These are phyloP conservation scores for Characodon lateralis DNA, from an alignment of 2,797 vertebrate species.

Conservation along the genomic window DNA sequence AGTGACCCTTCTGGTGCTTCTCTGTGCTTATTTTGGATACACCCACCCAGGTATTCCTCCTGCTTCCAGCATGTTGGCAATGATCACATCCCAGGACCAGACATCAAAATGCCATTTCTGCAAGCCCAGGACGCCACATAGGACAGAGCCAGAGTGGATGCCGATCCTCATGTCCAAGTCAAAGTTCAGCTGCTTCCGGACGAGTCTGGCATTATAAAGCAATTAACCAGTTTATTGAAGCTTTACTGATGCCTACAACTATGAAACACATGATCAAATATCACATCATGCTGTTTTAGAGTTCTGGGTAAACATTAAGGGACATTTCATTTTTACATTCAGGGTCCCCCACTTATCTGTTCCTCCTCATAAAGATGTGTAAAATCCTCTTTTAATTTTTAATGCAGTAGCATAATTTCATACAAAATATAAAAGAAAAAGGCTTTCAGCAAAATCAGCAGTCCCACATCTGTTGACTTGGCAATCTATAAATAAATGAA, in stretches of 20 bases:
- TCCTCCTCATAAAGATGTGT: not conserved
- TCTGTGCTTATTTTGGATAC: not conserved
- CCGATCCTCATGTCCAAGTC: conserved; percentile 98
- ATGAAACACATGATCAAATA: not conserved
- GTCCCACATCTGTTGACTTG: too few relatives aligned
- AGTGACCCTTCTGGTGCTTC: not conserved
- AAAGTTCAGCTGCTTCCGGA: conserved; percentile 88
- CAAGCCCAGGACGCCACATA: conserved; percentile 95
- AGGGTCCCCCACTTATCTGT: too few relatives aligned
- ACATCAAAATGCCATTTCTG: conserved; percentile 99
- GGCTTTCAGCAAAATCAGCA: too few relatives aligned
- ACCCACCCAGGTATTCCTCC: conserved; percentile 97
- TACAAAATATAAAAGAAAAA: too few relatives aligned
- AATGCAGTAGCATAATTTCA: too few relatives aligned
- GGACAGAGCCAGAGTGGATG: conserved; percentile 94
- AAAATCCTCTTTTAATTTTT: not conserved
- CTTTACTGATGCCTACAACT: not conserved
- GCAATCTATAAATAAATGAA: too few relatives aligned
- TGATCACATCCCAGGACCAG: conserved; percentile 99
- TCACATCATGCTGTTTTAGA: not conserved
- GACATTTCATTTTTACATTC: not conserved
- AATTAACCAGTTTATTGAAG: not conserved
- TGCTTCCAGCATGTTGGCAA: conserved; percentile 97
- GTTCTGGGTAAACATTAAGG: not conserved
- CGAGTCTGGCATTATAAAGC: conserved; percentile 74